Percentiles rank a stretch among this genome's conserved stretches.
phyloP scores from a whole-genome alignment of 1,140 invertebrate genomes.

The Musca vetustissima region DNA sequence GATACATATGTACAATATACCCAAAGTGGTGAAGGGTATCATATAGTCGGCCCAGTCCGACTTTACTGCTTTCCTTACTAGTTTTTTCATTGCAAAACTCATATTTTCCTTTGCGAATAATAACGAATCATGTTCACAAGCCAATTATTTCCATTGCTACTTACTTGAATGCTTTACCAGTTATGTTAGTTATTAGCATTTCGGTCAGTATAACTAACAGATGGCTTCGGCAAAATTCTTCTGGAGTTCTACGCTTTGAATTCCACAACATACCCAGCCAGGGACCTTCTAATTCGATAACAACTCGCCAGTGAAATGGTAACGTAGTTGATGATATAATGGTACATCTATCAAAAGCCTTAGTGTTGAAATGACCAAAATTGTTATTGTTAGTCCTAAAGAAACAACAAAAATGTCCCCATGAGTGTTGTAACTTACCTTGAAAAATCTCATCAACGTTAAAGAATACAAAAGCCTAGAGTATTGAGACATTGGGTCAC shows the following conservation, averaged over 20 bases:
- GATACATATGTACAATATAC: no score
- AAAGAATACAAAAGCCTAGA: conserved; percentile 15
- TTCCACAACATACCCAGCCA: conserved; percentile 29
- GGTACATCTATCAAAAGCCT: conserved; percentile 23
- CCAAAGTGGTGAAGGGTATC: no score
- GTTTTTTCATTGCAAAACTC: no score
- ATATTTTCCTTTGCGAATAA: no score
- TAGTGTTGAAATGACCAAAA: no score
- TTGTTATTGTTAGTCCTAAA: no score
- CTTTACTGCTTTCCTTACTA: no score
- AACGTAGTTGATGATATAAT: conserved; percentile 19
- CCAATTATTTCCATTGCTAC: no score
- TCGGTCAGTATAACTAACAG: conserved; percentile 24
- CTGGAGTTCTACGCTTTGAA: conserved; percentile 3
- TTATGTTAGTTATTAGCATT: conserved; percentile 27
- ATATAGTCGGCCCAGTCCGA: no score
- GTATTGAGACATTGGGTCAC: conserved; percentile 17
- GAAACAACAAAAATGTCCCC: no score
- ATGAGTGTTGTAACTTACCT: no score
- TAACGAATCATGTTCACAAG: no score
- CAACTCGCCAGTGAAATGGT: conserved; percentile 22
- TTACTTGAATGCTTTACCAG: conserved; percentile 23
- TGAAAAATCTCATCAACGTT: conserved; percentile 25
- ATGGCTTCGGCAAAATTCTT: conserved; percentile 8
- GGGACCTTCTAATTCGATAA: conserved; percentile 25